Evolutionary conservation across 2,797 vertebrate species (phyloP).

Genomic region (Tragopan temminckii): DNA sequence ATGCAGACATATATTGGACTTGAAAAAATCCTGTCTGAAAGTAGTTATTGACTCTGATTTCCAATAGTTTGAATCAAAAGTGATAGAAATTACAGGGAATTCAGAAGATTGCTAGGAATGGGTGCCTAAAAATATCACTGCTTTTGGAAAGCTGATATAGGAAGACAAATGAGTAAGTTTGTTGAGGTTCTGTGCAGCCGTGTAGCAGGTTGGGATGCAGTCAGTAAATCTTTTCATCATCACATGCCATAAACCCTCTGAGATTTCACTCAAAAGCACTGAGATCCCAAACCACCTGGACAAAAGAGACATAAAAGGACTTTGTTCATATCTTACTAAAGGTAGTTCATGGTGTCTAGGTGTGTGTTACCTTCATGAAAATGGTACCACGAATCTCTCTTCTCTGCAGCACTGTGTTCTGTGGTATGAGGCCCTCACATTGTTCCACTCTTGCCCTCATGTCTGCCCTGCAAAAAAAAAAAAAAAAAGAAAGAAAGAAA

Average conservation of each 20-base stretch:
- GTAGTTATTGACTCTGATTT: background rate
- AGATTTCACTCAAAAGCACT: background rate
- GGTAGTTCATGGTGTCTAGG: background rate
- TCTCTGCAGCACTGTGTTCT: background rate
- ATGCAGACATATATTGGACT: slow-evolving; percentile 13
- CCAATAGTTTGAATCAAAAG: background rate
- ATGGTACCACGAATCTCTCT: background rate
- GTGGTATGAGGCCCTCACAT: background rate
- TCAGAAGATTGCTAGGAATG: background rate
- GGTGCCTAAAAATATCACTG: background rate
- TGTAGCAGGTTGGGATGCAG: background rate
- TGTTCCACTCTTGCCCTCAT: background rate
- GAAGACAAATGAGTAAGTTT: background rate
- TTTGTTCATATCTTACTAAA: background rate
- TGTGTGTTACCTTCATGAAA: background rate
- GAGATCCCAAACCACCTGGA: background rate
- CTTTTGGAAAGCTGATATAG: background rate
- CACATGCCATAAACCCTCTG: background rate
- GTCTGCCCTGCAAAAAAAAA: background rate
- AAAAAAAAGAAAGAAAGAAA: background rate
- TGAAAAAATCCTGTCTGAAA: slow-evolving; percentile 21
- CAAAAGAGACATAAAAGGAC: background rate
- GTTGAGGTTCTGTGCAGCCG: background rate
- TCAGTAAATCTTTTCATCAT: background rate
- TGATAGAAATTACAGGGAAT: background rate